phyloP scores from a whole-genome alignment of 2,113 vertebrate species.

The Proterorhinus semilunaris region DNA sequence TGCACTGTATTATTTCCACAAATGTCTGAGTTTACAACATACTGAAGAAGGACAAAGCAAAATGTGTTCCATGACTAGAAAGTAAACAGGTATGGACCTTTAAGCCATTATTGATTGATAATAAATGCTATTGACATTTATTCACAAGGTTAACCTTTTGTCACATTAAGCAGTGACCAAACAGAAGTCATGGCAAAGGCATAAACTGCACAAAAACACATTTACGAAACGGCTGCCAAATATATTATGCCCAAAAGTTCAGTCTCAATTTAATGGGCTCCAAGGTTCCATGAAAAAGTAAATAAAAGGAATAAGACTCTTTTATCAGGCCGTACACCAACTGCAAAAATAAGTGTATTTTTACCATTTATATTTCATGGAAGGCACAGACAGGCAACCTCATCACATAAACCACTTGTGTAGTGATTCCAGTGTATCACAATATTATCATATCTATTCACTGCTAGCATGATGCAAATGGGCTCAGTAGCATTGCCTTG shows the following conservation, averaged over 20 bases:
- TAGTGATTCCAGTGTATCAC: slow-evolving; percentile 58
- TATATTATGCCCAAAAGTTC: neutral
- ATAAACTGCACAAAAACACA: neutral
- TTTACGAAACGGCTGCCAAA: no score
- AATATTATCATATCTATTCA: slow-evolving; percentile 72
- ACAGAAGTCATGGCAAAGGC: neutral
- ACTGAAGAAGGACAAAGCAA: no score
- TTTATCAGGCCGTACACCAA: neutral
- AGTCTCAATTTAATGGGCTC: neutral
- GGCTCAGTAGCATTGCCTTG: slow-evolving; percentile 62
- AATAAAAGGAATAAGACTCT: neutral
- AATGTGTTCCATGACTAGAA: no score
- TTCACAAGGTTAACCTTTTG: no score
- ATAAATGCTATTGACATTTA: no score
- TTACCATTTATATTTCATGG: slow-evolving; percentile 27
- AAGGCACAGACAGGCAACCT: slow-evolving; percentile 26
- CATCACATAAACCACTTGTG: slow-evolving; percentile 40
- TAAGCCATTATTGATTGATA: no score
- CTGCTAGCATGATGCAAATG: slow-evolving; percentile 72
- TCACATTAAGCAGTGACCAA: no score
- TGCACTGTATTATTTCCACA: no score
- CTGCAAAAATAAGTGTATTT: neutral
- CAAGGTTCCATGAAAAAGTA: neutral
- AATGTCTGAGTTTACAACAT: no score
- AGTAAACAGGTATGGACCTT: no score